Evolutionary conservation across 2,888 invertebrate genomes (phyloP), one percentile per base, ranked within the genome.

Genomic region (Caenorhabditis uteleia): DNA sequence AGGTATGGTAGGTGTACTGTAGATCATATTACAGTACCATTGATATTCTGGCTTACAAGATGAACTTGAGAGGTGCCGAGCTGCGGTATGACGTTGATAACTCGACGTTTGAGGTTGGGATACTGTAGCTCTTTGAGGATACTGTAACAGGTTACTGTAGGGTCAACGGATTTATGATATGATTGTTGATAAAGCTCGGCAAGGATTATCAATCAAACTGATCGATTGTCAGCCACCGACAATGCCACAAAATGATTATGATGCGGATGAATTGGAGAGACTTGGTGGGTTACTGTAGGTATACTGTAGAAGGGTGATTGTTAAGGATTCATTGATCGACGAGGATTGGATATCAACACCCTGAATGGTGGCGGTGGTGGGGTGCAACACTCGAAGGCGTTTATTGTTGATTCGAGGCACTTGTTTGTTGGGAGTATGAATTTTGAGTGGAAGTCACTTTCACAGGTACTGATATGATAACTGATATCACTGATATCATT

Each of bases 401-500:
- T 65, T 23, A 49, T 59, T 20, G 46, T 65, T 3, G 65, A 65
- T 39, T 40, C 47, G 21, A 21, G 47, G 7, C 65, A 65, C 42
- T 36, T 65, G n/a, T 65, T 55, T 23, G 55, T 65, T 36, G 65
- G 65, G 16, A 55, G 55, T 26, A 34, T 49, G 45, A 65, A 65
- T 36, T 65, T 65, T 34, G 65, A 65, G 18, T 65, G 65, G 65
- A 58, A 44, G 18, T 58, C 65, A 3, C 59, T 65, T n/a, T 58
- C 64, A 1, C 58, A 64, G 46, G 62, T 51, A 16, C n/a, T 7
- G 8, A 18, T 39, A 10, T 20, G 7, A 20, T n/a, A 39, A 29
- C 14, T 7, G 31, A 29, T 29, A 29, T 29, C 14, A 10, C 14
- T 29, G 14, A 7, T 10, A 29, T 10, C 3, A 39, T 12, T n/a